Percentiles rank a stretch among this genome's conserved stretches.
phyloP scores from a whole-genome alignment of 1,140 invertebrate genomes.

The Zeugodacus cucurbitae region DNA sequence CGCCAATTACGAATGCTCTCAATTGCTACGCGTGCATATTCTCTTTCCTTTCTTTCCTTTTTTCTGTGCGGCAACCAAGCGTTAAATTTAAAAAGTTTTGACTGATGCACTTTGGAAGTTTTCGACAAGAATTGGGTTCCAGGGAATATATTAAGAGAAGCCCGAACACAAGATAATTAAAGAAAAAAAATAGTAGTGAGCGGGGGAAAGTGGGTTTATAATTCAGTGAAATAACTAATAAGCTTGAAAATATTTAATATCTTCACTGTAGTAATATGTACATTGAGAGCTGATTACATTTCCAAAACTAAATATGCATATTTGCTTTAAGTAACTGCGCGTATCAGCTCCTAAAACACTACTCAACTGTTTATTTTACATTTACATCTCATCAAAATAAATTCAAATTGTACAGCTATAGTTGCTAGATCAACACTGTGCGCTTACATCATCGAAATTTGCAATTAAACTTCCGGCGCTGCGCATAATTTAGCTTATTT shows the following conservation, averaged over 20 bases:
- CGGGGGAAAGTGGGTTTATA: not conserved
- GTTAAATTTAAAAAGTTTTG: constrained; percentile 26
- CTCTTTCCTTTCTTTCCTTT: not conserved
- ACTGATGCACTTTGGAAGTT: constrained; percentile 23
- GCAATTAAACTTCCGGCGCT: not conserved
- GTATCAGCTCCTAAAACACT: no score
- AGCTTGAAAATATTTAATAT: no score
- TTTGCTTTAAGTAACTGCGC: no score
- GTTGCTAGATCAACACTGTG: no score
- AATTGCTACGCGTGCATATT: not conserved
- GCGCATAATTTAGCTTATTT: not conserved
- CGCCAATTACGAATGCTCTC: not conserved
- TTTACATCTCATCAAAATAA: no score
- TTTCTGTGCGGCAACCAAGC: not conserved
- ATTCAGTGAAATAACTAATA: not conserved
- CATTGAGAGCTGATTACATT: no score
- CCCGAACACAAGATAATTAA: no score
- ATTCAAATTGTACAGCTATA: no score
- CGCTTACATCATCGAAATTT: not conserved
- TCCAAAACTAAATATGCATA: no score
- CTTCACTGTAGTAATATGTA: no score
- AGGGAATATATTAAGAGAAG: not conserved
- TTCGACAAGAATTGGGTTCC: not conserved
- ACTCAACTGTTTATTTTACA: no score
- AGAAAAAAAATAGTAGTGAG: not conserved